A percentile compares a stretch with the other conserved stretches of the same genome.
Evolutionary conservation across 2,113 vertebrate genomes (phyloP).

Genomic region (Odontophorus gujanensis): DNA sequence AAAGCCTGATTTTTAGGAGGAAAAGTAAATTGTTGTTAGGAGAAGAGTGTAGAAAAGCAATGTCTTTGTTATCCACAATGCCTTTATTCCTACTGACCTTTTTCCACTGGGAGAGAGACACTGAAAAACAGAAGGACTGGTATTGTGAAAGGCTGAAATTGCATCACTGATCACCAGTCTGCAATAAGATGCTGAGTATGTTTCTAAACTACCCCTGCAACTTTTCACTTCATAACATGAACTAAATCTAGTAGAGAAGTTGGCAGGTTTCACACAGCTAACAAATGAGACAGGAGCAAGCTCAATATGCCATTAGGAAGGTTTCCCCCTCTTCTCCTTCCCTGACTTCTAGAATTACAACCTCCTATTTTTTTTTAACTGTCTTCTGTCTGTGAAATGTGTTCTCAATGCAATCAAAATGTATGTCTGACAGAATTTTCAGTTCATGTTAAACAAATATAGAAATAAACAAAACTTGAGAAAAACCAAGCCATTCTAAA

Average conservation of each 20-base stretch:
- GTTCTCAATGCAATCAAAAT: slow-evolving; percentile 35
- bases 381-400: slow-evolving; percentile 19
- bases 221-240: neutral
- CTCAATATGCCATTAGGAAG: slow-evolving; percentile 7
- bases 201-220: slow-evolving; percentile 8
- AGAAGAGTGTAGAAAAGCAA: neutral
- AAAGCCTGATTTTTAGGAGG: neutral
- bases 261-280: slow-evolving; percentile 5
- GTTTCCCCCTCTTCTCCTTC: neutral
- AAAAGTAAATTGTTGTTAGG: neutral
- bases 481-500: slow-evolving; percentile 57
- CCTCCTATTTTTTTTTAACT: neutral
- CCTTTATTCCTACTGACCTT: neutral
- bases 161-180: neutral
- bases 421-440: slow-evolving; percentile 56
- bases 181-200: neutral
- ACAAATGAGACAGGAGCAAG: slow-evolving; percentile 18
- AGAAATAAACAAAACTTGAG: slow-evolving; percentile 54
- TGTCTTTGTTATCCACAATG: neutral
- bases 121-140: neutral
- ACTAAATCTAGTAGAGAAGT: neutral
- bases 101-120: neutral
- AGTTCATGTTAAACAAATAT: slow-evolving; percentile 60
- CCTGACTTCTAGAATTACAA: neutral
- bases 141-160: neutral